These are phyloP conservation scores for Thalassoma bifasciatum DNA, from an alignment of 2,113 vertebrate species.

Conservation along the genomic window DNA sequence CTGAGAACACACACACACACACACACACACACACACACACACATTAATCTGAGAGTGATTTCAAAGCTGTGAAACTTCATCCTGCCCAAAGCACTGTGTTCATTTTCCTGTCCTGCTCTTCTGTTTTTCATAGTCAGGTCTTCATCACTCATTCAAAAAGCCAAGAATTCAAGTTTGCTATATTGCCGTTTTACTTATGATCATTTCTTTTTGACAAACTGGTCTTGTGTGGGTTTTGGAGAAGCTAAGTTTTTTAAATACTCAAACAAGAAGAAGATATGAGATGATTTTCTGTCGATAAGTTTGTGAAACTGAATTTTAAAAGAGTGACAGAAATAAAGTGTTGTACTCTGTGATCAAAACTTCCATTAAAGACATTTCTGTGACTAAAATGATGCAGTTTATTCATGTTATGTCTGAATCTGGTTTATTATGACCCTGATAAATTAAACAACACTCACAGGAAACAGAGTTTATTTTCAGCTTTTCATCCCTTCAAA, in stretches of 20 bases:
- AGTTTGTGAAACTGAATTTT: slow-evolving; percentile 10
- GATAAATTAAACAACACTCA: neutral
- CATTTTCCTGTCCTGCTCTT: slow-evolving; percentile 55
- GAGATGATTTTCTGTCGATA: slow-evolving; percentile 18
- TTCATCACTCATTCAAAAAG: slow-evolving; percentile 16
- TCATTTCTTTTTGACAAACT: slow-evolving; percentile 22
- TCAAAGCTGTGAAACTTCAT: slow-evolving; percentile 19
- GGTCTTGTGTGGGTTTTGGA: slow-evolving; percentile 44
- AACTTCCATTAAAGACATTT: slow-evolving; percentile 42
- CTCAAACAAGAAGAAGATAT: slow-evolving; percentile 23
- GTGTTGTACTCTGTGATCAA: slow-evolving; percentile 30
- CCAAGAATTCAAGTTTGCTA: slow-evolving; percentile 29
- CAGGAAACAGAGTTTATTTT: neutral
- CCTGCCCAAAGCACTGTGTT: slow-evolving; percentile 15
- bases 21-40: slow-evolving; percentile 1
- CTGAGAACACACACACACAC: slow-evolving; percentile 58
- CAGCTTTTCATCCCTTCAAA: no score
- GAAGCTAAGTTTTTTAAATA: neutral
- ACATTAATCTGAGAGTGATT: slow-evolving; percentile 23
- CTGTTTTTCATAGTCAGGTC: slow-evolving; percentile 14
- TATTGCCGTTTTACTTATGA: neutral
- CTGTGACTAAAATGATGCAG: slow-evolving; percentile 8
- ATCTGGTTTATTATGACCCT: neutral
- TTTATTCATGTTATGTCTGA: neutral
- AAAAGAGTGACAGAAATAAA: slow-evolving; percentile 23